phyloP scores from a whole-genome alignment of 2,113 vertebrate species.

The Ageneiosus marmoratus region DNA sequence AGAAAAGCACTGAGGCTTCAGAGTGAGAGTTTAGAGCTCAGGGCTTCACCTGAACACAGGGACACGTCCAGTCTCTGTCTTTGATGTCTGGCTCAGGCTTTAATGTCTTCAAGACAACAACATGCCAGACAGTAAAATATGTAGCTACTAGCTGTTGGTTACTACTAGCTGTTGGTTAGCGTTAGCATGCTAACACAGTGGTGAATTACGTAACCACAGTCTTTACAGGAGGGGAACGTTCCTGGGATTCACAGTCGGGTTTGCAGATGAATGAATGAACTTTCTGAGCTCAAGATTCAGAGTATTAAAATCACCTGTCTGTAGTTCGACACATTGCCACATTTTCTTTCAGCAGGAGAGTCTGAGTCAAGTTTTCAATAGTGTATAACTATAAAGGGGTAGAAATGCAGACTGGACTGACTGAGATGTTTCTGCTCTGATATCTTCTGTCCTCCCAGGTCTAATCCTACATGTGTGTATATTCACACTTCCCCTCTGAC shows the following conservation, averaged over 20 bases:
- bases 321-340: too few relatives aligned
- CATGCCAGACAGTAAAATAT: neutral
- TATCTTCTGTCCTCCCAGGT: too few relatives aligned
- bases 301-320: neutral
- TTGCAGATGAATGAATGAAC: neutral
- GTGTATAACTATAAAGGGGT: too few relatives aligned
- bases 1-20: neutral
- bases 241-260: neutral
- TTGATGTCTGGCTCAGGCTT: neutral
- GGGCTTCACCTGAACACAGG: neutral
- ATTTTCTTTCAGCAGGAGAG: too few relatives aligned
- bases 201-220: too few relatives aligned
- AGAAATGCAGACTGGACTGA: too few relatives aligned
- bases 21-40: neutral
- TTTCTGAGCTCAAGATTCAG: neutral
- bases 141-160: too few relatives aligned
- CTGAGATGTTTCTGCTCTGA: too few relatives aligned
- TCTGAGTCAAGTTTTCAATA: too few relatives aligned
- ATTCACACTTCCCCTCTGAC: too few relatives aligned
- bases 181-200: neutral
- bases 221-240: neutral
- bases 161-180: neutral
- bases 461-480: too few relatives aligned
- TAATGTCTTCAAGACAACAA: neutral
- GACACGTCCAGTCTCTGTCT: neutral